Conservation (phyloP, 2,113 vertebrate genomes). For the Aepyceros melampus region DNA sequence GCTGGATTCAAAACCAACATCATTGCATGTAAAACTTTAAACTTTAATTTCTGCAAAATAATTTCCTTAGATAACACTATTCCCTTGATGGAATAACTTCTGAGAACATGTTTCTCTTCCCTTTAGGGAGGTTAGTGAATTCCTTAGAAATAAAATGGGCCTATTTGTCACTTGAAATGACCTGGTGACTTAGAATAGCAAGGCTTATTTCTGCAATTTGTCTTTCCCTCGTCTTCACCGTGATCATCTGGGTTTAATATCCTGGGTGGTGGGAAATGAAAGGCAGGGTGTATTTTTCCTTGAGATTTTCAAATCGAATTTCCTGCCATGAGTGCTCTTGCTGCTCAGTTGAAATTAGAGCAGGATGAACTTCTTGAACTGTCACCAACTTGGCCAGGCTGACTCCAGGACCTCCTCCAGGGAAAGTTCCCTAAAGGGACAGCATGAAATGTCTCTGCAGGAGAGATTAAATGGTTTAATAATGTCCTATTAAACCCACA, state of each 20-base stretch:
- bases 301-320: slow-evolving; percentile 49
- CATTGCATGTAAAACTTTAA: not conserved
- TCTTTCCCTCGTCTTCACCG: slow-evolving; percentile 7
- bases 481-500: slow-evolving; percentile 78
- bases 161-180: slow-evolving; percentile 41
- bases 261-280: slow-evolving; percentile 47
- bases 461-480: slow-evolving; percentile 82
- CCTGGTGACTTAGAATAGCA: slow-evolving; percentile 34
- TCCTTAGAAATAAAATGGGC: slow-evolving; percentile 28
- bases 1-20: not conserved
- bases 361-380: slow-evolving; percentile 61
- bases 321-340: slow-evolving; percentile 54
- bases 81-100: not conserved
- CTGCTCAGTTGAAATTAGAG: slow-evolving; percentile 58
- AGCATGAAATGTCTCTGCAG: slow-evolving; percentile 68
- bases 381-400: slow-evolving; percentile 62
- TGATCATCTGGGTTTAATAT: slow-evolving; percentile 53
- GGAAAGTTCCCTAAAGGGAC: slow-evolving; percentile 67
- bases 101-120: not conserved
- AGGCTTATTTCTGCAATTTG: slow-evolving; percentile 54
- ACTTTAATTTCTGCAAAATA: slow-evolving; percentile 9
- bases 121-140: not conserved
- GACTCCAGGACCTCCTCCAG: slow-evolving; percentile 60
- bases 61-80: not conserved
- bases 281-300: slow-evolving; percentile 48